Conservation (phyloP, 2,113 vertebrate species). For the Corapipo altera region DNA sequence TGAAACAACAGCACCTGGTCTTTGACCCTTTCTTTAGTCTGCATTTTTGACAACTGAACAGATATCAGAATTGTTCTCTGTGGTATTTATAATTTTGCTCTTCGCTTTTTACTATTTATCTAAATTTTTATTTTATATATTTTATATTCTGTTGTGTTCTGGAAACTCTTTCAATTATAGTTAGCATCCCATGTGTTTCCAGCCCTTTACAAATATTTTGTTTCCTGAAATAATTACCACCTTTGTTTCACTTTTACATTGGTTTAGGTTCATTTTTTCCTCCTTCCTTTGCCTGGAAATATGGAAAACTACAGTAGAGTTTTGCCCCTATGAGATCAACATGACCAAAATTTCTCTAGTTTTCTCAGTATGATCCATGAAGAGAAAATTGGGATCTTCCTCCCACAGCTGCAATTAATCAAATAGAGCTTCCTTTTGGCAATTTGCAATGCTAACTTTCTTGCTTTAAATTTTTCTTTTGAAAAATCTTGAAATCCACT, state of each 20-base stretch:
- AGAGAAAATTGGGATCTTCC: not conserved
- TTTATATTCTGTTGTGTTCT: not conserved
- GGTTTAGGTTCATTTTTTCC: not conserved
- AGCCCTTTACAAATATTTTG: not conserved
- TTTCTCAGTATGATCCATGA: not conserved
- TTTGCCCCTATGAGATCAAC: not conserved
- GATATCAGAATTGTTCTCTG: not conserved
- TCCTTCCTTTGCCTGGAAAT: not conserved
- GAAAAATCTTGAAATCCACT: not conserved
- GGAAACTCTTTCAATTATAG: not conserved
- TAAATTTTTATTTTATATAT: not conserved
- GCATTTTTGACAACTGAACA: not conserved
- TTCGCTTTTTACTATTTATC: not conserved
- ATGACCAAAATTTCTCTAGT: not conserved
- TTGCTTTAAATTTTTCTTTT: not conserved
- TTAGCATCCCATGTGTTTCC: not conserved
- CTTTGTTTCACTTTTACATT: not conserved
- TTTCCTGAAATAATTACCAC: not conserved
- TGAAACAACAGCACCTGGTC: not conserved
- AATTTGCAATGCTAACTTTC: not conserved
- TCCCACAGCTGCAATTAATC: not conserved
- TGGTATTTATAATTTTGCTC: not conserved
- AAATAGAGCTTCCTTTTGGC: not conserved
- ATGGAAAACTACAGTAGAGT: not conserved
- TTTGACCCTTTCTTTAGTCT: not conserved